Evolutionary conservation across 2,888 invertebrate genomes (phyloP), one percentile per base, ranked within the genome.

Genomic region (Torymus aiolomorphi): DNA sequence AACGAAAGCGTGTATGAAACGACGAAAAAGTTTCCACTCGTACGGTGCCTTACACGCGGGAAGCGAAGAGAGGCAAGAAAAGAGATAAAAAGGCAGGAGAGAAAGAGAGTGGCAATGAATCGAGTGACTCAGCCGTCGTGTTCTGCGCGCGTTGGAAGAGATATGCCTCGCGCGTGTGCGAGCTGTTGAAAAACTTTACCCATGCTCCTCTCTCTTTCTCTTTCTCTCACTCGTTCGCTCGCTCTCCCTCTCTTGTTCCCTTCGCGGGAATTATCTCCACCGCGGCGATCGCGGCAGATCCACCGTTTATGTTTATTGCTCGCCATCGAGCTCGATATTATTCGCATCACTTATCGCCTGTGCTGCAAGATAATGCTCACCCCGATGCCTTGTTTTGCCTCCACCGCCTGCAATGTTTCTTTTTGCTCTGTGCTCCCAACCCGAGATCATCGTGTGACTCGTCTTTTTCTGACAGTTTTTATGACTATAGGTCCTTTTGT

Each of bases 231-330:
- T 20, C 20, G 20, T 2, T 20, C 20, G 20, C 2, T 20, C 20
- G 20, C 20, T 20, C 20, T 2, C 20, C 2, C 20, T 20, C 20
- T 20, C 20, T 8, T 31, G 2, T 31, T 31, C 70, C 54, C 49
- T 51, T 54, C 24, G 62, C 4, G 61, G 78, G 80, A 83, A 80
- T 82, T 81, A 83, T 78, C 82, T 81, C 57, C 61, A 59, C 56
- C 61, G 49, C 54, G 67, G 71, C 72, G 31, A 61, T 61, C 70
- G 76, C 66, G 31, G 65, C 63, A 65, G 75, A 76, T 76, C 52
- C 54, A 52, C 42, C 65, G 79, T 75, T 79, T 74, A 75, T 79
- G 75, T 75, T 79, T 79, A 79, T 79, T 75, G 65, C 75, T 74
- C 69, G 54, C 61, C 61, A 77, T 71, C 70, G 65, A 70, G 14